Evolutionary conservation across 1,140 invertebrate genomes (phyloP), one percentile per base, ranked within the genome.

Genomic region (Gyrodactylus bullatarudis): DNA sequence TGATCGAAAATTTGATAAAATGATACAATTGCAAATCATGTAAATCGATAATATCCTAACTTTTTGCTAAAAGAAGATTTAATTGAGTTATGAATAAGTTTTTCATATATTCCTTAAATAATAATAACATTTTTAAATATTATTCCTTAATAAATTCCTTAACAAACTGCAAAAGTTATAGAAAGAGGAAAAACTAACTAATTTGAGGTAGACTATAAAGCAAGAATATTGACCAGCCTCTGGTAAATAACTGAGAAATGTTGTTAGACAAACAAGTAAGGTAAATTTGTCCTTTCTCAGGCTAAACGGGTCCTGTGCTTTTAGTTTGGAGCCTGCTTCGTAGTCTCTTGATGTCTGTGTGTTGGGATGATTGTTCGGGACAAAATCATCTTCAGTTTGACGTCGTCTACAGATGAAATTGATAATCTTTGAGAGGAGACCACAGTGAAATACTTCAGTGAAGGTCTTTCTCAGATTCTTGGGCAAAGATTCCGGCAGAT

Each of bases 141-240:
- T n/a, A n/a, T n/a, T n/a, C n/a, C n/a, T n/a, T n/a, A n/a, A n/a
- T n/a, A n/a, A n/a, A n/a, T n/a, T n/a, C n/a, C n/a, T n/a, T n/a
- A n/a, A n/a, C n/a, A n/a, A n/a, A n/a, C n/a, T n/a, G n/a, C n/a
- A n/a, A n/a, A n/a, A n/a, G n/a, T n/a, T n/a, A n/a, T n/a, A n/a
- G n/a, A n/a, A n/a, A n/a, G n/a, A n/a, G n/a, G n/a, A n/a, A 54
- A 54, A 8, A 16, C 84, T 81, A 79, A 87, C 91, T 77, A 98
- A 84, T 83, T 90, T 91, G 69, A 99, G 85, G 82, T 99, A 99
- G 76, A 99, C 93, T 84, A 99, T 98, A 83, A 99, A 97, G 83
- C 93, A 97, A 74, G 93, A 97, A 82, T 98, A 98, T 82, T 97
- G 90, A 75, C 93, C 93, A 68, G 85, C 85, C 78, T 99, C 95